Evolutionary conservation across 2,888 invertebrate genomes (phyloP).

Genomic region (Pollenia amentaria): DNA sequence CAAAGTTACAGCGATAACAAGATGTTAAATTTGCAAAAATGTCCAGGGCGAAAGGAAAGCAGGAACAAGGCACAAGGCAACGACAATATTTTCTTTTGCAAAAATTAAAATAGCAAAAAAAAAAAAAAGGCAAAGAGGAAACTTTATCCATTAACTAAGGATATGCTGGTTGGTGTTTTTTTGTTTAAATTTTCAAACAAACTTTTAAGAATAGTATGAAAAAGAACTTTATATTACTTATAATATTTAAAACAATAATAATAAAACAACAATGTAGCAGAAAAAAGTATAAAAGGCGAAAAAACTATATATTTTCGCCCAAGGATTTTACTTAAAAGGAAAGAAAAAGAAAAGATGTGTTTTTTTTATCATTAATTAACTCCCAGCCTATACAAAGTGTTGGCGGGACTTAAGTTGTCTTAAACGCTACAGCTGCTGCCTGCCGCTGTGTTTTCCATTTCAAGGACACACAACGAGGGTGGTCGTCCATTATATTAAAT

Average conservation of each 20-base stretch:
- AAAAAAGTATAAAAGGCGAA: background rate
- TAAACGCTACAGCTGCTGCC: conserved; percentile 2
- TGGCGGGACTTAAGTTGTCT: background rate
- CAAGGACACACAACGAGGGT: conserved; percentile 48
- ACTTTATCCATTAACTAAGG: conserved; percentile 62
- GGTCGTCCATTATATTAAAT: conserved; percentile 46
- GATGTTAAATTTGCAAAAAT: conserved; percentile 49
- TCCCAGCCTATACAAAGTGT: conserved; percentile 28
- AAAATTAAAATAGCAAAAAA: background rate
- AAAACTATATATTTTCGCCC: conserved; percentile 24
- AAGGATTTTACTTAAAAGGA: conserved; percentile 22
- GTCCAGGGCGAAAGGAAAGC: background rate
- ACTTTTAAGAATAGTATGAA: conserved; percentile 37
- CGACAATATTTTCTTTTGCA: conserved; percentile 19
- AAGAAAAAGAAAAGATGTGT: background rate
- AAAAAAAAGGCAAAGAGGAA: conserved; percentile 10
- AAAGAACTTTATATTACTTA: background rate
- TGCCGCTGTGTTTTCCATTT: background rate
- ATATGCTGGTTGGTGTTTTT: conserved; percentile 46
- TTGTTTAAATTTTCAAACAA: conserved; percentile 44
- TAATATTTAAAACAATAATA: conserved; percentile 49
- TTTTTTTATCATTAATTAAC: conserved; percentile 59
- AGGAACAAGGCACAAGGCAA: background rate
- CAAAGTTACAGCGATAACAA: conserved; percentile 37
- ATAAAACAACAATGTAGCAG: conserved; percentile 17